Evolutionary conservation across 2,888 invertebrate species (phyloP), one percentile per base, ranked within the genome.

Genomic region (Hirudinaria manillensis): DNA sequence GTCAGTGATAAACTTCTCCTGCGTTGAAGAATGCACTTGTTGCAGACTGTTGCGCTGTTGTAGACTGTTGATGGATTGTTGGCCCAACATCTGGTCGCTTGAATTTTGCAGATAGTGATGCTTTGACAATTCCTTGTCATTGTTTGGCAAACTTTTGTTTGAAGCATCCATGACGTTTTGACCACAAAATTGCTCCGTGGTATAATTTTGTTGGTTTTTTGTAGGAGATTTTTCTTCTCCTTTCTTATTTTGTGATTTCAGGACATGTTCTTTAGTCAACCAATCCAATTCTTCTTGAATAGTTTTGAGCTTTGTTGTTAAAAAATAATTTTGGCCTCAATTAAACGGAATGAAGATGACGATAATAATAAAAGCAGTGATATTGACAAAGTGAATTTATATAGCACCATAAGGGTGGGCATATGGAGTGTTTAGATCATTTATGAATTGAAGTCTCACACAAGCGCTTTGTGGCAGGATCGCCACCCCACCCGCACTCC

Each of bases 251-350:
- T 68, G 55, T 1, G 36, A 65, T 72, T 76, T 76, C 36, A 53
- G 65, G 3, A 38, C 38, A 29, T 72, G 72, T 34, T 76, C 76
- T 36, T 73, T 53, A 65, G 84, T 83, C 56, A 85, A 80, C 75
- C 82, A 81, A 32, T 81, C 82, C 71, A 85, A 78, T 79, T 94
- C 93, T 84, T 95, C 94, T 87, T 95, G 94, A 87, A 96, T 90
- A 61, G 90, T 90, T 79, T 91, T 89, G 77, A 93, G 86, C 90
- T 92, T n/a, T n/a, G n/a, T n/a, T n/a, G n/a, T n/a, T n/a, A n/a
- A n/a, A n/a, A n/a, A n/a, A n/a, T n/a, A n/a, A n/a, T n/a, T n/a
- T n/a, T n/a, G n/a, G n/a, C n/a, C n/a, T n/a, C n/a, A n/a, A n/a
- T n/a, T n/a, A n/a, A n/a, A n/a, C n/a, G n/a, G n/a, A n/a, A n/a